Evolutionary conservation across 1,140 invertebrate genomes (phyloP), one percentile per base, ranked within the genome.

Genomic region (Plodia interpunctella): DNA sequence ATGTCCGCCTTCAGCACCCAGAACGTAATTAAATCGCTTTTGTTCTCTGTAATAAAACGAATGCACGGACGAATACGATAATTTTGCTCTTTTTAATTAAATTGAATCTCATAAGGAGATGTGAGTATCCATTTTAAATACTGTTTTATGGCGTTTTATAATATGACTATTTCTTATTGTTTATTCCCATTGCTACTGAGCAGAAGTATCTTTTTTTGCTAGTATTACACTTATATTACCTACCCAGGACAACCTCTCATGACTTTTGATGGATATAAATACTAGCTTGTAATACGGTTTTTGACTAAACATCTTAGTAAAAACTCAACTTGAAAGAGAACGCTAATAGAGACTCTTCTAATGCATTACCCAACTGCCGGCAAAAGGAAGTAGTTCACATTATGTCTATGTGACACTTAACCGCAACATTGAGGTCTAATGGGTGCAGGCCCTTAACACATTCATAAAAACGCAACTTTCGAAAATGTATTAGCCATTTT

Each of bases 281-380:
- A n/a, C n/a, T n/a, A n/a, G n/a, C n/a, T n/a, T n/a, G n/a, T n/a
- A 1, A 32, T 6, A 32, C 11, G 10, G 30, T 6, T 9, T 32
- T 25, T 25, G 6, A 4, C 30, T 10, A 32, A 32, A 32, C 30
- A 10, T 32, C 4, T 5, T 32, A 32, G 13, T 44, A 44, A 44
- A 44, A 44, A 44, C 13, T 35, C 8, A 35, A 35, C 38, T 44
- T 44, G 15, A 44, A 44, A 44, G 13, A 44, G 38, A 44, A 0
- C 38, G 38, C 15, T 44, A 44, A 44, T 15, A 15, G 38, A 3
- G 15, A 44, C 38, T 15, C 38, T 44, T 10, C 13, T 44, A 15
- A 15, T 15, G 15, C n/a, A 15, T 44, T 35, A 35, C 8, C 32
- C 32, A 13, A 35, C 38, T 60, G 57, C 69, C 38, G n/a, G 15